Conservation (phyloP, 2,113 vertebrate genomes). For the Paralichthys olivaceus region DNA sequence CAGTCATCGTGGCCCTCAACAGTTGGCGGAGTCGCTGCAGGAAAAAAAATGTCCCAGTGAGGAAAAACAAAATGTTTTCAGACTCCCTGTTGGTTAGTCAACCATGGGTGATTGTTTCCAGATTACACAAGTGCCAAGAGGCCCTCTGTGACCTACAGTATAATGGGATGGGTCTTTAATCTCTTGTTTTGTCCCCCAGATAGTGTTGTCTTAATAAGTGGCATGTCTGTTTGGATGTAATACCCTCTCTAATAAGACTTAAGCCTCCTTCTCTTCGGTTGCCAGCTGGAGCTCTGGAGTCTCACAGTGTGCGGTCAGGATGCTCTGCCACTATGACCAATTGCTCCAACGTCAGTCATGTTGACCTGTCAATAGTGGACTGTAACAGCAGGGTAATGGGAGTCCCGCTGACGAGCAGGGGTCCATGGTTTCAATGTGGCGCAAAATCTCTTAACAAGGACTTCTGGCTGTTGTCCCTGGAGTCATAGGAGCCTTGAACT, state of each 20-base stretch:
- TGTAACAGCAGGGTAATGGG: slow-evolving; percentile 40
- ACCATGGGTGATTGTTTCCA: slow-evolving; percentile 70
- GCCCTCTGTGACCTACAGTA: slow-evolving; percentile 60
- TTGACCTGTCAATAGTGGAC: slow-evolving; percentile 50
- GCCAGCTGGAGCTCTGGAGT: slow-evolving; percentile 58
- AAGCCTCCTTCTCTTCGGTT: slow-evolving; percentile 68
- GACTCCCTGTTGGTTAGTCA: slow-evolving; percentile 58
- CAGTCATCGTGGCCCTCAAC: slow-evolving; percentile 28
- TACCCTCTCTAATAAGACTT: slow-evolving; percentile 78
- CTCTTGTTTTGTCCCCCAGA: slow-evolving; percentile 72
- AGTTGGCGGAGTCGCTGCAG: slow-evolving; percentile 26
- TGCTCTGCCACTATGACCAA: slow-evolving; percentile 52
- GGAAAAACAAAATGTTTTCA: slow-evolving; percentile 43
- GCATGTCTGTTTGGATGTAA: slow-evolving; percentile 75
- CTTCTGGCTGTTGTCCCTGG: slow-evolving; percentile 40
- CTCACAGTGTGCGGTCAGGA: slow-evolving; percentile 59
- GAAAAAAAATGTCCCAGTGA: slow-evolving; percentile 41
- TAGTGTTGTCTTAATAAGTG: slow-evolving; percentile 78
- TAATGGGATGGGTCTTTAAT: slow-evolving; percentile 74
- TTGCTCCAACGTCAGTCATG: slow-evolving; percentile 57
- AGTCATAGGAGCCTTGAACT: too few species aligned
- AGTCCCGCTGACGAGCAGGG: slow-evolving; percentile 12
- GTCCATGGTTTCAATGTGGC: slow-evolving; percentile 37
- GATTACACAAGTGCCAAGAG: slow-evolving; percentile 66
- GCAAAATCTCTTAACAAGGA: slow-evolving; percentile 53